Evolutionary conservation across 2,113 vertebrate species (phyloP).

Genomic region (Sturnus vulgaris): DNA sequence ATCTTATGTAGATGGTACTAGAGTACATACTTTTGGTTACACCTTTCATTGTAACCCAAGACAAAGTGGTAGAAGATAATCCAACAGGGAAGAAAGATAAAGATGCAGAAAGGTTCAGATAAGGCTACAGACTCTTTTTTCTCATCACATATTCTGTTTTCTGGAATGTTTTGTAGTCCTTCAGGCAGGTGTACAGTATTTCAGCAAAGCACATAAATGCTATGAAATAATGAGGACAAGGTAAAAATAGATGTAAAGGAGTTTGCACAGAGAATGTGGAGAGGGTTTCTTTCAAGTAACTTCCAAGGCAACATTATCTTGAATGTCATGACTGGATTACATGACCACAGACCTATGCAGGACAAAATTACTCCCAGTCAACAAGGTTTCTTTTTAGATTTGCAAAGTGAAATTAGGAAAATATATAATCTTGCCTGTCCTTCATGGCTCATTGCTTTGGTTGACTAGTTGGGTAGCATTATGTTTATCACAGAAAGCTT

Average conservation of each 20-base stretch:
- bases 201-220: neutral
- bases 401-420: neutral
- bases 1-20: neutral
- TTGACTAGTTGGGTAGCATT: neutral
- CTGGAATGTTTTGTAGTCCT: neutral
- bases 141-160: neutral
- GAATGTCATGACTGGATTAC: neutral
- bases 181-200: neutral
- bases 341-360: neutral
- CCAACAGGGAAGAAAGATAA: neutral
- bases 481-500: neutral
- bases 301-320: neutral
- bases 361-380: neutral
- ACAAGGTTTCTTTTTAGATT: neutral
- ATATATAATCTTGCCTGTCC: neutral
- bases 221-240: neutral
- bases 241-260: neutral
- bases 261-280: neutral
- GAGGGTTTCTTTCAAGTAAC: neutral
- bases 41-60: neutral
- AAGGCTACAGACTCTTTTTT: neutral
- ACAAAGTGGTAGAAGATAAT: neutral
- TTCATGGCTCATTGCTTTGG: neutral
- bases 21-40: neutral
- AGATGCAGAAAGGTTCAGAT: neutral